Conservation (phyloP, 2,113 vertebrate genomes). For the Platysteira castanea region DNA sequence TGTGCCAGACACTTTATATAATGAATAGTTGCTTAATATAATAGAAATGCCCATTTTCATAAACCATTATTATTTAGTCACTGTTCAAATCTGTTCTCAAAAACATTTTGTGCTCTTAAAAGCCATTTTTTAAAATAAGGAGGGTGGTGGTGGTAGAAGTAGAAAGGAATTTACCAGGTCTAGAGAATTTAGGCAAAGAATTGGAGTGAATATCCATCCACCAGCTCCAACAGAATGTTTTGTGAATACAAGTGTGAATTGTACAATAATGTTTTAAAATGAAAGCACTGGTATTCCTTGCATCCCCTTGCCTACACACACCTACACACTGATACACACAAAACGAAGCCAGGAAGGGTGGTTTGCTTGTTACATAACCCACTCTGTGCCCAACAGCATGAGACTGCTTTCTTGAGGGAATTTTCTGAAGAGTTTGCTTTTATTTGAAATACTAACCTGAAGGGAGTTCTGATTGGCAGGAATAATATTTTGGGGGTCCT, state of each 20-base stretch:
- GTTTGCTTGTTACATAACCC: neutral
- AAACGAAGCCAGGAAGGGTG: neutral
- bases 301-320: constrained; percentile 9
- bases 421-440: neutral
- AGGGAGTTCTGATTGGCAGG: neutral
- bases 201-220: neutral
- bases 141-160: neutral
- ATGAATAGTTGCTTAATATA: neutral
- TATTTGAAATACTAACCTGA: neutral
- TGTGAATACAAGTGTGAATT: neutral
- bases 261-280: constrained; percentile 9
- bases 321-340: neutral
- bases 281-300: constrained; percentile 4
- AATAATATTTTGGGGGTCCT: neutral
- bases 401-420: neutral
- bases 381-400: neutral
- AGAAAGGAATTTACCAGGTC: neutral
- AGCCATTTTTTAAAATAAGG: neutral
- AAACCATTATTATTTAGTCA: neutral
- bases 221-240: neutral
- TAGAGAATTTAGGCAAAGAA: neutral
- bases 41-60: neutral
- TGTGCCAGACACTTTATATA: neutral
- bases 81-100: neutral
- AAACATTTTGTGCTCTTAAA: neutral